Percentiles rank a stretch among this genome's conserved stretches.
Conservation (phyloP, 2,113 vertebrate genomes). For the Promerops cafer region DNA sequence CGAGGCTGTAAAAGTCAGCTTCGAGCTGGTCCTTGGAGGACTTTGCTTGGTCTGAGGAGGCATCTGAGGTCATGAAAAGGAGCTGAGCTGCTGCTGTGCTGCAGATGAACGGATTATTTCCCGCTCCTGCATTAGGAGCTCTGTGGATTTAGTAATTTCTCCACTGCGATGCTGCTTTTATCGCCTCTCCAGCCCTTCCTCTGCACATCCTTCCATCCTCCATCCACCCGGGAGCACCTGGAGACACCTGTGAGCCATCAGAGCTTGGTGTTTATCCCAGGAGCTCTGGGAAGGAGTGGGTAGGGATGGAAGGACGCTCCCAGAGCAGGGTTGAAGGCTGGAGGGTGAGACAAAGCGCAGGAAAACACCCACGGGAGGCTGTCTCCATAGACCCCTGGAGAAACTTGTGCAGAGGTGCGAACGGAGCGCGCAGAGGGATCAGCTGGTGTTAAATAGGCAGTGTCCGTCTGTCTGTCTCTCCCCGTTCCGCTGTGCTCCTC, state of each 20-base stretch:
- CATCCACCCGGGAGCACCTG: background rate
- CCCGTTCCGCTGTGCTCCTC: background rate
- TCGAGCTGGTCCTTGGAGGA: background rate
- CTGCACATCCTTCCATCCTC: background rate
- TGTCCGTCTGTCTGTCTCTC: background rate
- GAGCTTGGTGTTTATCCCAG: fast-evolving
- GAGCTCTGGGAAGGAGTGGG: background rate
- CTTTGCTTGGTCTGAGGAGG: background rate
- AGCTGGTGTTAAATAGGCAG: background rate
- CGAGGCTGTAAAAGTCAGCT: background rate
- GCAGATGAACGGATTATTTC: slow-evolving; percentile 14
- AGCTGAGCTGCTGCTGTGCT: background rate
- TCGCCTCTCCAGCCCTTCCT: background rate
- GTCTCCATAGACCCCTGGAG: background rate
- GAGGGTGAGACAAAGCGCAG: background rate
- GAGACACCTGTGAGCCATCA: background rate
- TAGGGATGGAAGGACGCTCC: background rate
- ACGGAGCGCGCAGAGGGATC: fast-evolving
- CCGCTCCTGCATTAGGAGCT: background rate
- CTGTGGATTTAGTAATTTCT: background rate
- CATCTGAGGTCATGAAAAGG: background rate
- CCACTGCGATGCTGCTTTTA: background rate
- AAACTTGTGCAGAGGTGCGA: background rate
- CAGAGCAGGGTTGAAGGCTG: fast-evolving
- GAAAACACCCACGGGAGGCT: background rate